Evolutionary conservation across 1,140 invertebrate species (phyloP).

Genomic region (Lepidurus couesii): DNA sequence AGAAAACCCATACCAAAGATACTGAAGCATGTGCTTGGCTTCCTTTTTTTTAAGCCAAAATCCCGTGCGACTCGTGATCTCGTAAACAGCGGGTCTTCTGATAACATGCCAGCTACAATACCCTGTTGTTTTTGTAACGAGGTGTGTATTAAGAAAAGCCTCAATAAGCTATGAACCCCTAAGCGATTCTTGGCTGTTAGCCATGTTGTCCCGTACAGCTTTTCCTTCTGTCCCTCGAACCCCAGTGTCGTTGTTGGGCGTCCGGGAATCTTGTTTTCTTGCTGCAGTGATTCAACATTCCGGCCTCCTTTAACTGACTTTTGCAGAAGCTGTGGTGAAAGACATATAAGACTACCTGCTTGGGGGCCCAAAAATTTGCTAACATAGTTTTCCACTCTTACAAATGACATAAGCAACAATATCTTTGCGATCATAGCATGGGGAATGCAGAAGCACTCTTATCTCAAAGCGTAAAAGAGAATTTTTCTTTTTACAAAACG

Average conservation of each 20-base stretch:
- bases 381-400: background rate
- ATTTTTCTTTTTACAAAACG: too few species aligned
- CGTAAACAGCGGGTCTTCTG: background rate
- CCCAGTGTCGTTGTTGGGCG: background rate
- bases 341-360: background rate
- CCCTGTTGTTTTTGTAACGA: background rate
- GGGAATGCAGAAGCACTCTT: too few species aligned
- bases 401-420: background rate
- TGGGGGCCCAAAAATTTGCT: too few species aligned
- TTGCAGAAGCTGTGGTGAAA: background rate
- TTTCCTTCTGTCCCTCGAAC: background rate
- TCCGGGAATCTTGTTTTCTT: background rate
- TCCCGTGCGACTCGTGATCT: background rate
- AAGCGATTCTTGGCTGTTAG: background rate
- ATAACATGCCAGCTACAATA: slow-evolving; percentile 6
- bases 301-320: background rate
- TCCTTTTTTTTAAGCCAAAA: background rate
- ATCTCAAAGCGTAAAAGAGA: too few species aligned
- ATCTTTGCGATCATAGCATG: too few species aligned
- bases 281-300: background rate
- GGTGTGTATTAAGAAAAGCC: background rate
- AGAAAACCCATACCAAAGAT: background rate
- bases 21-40: too few species aligned
- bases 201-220: background rate
- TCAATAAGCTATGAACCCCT: slow-evolving; percentile 14